phyloP scores from a whole-genome alignment of 2,888 invertebrate genomes.

The Baronia brevicornis region DNA sequence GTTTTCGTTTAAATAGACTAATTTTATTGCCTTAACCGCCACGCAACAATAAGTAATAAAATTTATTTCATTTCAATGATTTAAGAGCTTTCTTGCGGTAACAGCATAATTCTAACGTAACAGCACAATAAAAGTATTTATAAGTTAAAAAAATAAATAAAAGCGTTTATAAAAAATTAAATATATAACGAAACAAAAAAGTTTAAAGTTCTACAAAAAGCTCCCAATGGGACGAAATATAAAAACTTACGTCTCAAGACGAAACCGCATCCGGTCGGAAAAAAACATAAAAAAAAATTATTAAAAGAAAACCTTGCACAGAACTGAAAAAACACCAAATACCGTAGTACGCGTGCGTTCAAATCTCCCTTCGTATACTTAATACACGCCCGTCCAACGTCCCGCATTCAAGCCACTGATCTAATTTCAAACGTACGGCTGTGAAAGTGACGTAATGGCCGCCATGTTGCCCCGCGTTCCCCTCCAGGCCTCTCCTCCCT shows the following conservation, averaged over 20 bases:
- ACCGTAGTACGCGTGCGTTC: slow-evolving; percentile 34
- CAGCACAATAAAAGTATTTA: no score
- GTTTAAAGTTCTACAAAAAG: slow-evolving; percentile 13
- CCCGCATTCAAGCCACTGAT: slow-evolving; percentile 59
- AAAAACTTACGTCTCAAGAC: slow-evolving; percentile 51
- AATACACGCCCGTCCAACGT: slow-evolving; percentile 31
- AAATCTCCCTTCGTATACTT: slow-evolving; percentile 23
- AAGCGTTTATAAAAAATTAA: slow-evolving; percentile 37
- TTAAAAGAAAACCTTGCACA: slow-evolving; percentile 31
- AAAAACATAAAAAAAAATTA: slow-evolving; percentile 28
- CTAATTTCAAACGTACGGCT: slow-evolving; percentile 62
- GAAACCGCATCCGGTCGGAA: slow-evolving; percentile 30
- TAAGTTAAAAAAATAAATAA: no score
- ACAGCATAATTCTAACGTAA: no score
- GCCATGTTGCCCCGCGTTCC: slow-evolving; percentile 58
- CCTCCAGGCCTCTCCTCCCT: slow-evolving; percentile 44
- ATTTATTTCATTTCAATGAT: no score
- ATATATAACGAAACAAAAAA: slow-evolving; percentile 34
- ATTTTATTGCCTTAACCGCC: no score
- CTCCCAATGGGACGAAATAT: slow-evolving; percentile 18
- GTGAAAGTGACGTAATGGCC: slow-evolving; percentile 68
- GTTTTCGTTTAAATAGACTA: no score
- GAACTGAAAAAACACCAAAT: slow-evolving; percentile 39
- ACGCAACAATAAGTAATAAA: no score
- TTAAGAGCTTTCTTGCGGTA: no score